Evolutionary conservation across 2,797 vertebrate species (phyloP).

Genomic region (Phrynocephalus guinanensis): DNA sequence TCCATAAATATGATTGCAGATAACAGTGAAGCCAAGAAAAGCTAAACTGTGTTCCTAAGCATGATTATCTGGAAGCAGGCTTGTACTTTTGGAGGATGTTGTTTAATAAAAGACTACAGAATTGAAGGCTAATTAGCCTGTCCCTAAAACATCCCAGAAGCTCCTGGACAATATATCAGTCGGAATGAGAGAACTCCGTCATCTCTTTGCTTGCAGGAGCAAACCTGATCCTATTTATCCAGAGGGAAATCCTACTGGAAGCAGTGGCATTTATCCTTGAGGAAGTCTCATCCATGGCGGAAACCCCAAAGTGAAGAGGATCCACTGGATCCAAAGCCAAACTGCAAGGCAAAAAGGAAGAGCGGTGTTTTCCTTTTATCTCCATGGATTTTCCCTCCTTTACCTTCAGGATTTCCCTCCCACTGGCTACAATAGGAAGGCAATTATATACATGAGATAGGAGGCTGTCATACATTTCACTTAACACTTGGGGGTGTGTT

Average conservation of each 20-base stretch:
- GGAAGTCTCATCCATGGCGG: neutral
- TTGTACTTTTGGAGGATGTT: neutral
- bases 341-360: neutral
- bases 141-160: too few relatives aligned
- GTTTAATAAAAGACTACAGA: neutral
- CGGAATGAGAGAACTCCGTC: neutral
- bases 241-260: neutral
- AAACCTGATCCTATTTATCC: neutral
- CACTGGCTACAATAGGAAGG: neutral
- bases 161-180: rapidly evolving
- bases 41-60: neutral
- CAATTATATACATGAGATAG: neutral
- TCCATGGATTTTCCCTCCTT: too few relatives aligned
- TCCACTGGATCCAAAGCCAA: neutral
- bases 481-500: too few relatives aligned
- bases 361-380: neutral
- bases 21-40: neutral
- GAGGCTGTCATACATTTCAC: too few relatives aligned
- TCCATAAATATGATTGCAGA: neutral
- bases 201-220: neutral
- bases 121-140: too few relatives aligned
- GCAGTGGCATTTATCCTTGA: neutral
- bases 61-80: neutral
- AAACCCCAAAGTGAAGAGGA: neutral
- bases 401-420: neutral